phyloP scores from a whole-genome alignment of 2,113 vertebrate genomes.

The Tetrao urogallus region DNA sequence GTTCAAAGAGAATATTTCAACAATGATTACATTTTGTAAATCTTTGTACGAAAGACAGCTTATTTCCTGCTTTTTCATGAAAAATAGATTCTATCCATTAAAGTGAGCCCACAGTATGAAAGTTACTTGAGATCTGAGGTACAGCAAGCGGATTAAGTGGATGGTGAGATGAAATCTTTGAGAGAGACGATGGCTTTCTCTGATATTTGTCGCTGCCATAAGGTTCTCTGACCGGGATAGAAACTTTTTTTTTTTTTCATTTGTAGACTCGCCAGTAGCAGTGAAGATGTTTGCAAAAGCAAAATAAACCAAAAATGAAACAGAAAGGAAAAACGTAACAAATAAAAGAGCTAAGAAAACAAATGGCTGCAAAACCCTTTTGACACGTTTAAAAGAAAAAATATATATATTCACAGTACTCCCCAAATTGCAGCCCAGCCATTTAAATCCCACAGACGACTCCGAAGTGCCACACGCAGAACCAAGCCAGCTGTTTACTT shows the following conservation, averaged over 20 bases:
- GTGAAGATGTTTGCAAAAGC: neutral
- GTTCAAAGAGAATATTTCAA: conserved; percentile 90
- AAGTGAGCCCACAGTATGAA: conserved; percentile 80
- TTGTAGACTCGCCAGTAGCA: conserved; percentile 13
- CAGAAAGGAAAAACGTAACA: neutral
- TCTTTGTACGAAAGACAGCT: conserved; percentile 86
- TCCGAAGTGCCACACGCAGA: neutral
- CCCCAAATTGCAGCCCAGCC: neutral
- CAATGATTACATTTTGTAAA: conserved; percentile 92
- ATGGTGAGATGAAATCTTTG: conserved; percentile 71
- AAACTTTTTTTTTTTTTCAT: neutral
- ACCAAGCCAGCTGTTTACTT: conserved; percentile 60
- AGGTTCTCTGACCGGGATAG: conserved; percentile 53
- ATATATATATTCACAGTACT: neutral
- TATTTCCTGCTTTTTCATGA: conserved; percentile 85
- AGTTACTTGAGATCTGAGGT: conserved; percentile 82
- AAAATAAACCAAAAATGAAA: conserved; percentile 29
- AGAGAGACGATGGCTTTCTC: conserved; percentile 51
- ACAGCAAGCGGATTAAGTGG: conserved; percentile 76
- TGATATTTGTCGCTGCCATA: conserved; percentile 54
- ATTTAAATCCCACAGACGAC: conserved; percentile 37
- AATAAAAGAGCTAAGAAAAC: conserved; percentile 44
- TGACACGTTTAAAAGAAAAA: conserved; percentile 30
- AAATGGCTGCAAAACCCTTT: conserved; percentile 21
- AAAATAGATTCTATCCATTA: conserved; percentile 86